Percentiles rank a stretch among this genome's conserved stretches.
Conservation (phyloP, 2,797 vertebrate genomes). For the Sebastes nivosus region DNA sequence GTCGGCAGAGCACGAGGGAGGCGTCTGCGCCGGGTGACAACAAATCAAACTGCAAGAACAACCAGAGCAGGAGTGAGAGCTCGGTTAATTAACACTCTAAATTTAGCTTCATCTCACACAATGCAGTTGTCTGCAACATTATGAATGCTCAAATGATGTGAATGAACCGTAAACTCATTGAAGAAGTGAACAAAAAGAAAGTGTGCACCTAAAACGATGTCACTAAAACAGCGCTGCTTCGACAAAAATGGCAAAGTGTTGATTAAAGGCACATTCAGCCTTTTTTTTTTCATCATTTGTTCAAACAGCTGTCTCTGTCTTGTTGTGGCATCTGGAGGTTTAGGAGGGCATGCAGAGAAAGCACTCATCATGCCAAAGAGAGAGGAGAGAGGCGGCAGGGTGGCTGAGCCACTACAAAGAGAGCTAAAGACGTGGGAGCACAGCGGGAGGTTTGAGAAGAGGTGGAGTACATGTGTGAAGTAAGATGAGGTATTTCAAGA, state of each 20-base stretch:
- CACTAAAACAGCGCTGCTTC: background rate
- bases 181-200: background rate
- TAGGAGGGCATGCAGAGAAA: background rate
- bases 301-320: slow-evolving; percentile 13
- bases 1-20: background rate
- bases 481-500: slow-evolving; percentile 35
- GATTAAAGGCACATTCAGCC: background rate
- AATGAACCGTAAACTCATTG: slow-evolving; percentile 33
- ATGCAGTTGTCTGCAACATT: slow-evolving; percentile 46
- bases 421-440: slow-evolving; percentile 18
- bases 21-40: slow-evolving; percentile 23
- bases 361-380: background rate
- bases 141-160: slow-evolving; percentile 42
- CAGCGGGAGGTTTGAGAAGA: slow-evolving; percentile 21
- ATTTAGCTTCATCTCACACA: slow-evolving; percentile 62
- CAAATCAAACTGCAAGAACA: slow-evolving; percentile 57
- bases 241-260: background rate
- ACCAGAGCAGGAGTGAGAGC: slow-evolving; percentile 44
- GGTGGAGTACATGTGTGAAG: slow-evolving; percentile 21
- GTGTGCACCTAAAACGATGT: background rate
- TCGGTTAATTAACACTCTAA: slow-evolving; percentile 69
- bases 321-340: slow-evolving; percentile 32
- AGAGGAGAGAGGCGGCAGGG: background rate
- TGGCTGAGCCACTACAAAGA: slow-evolving; percentile 24
- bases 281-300: background rate